Evolutionary conservation across 1,140 invertebrate species (phyloP).

Genomic region (Brachionus sp.): DNA sequence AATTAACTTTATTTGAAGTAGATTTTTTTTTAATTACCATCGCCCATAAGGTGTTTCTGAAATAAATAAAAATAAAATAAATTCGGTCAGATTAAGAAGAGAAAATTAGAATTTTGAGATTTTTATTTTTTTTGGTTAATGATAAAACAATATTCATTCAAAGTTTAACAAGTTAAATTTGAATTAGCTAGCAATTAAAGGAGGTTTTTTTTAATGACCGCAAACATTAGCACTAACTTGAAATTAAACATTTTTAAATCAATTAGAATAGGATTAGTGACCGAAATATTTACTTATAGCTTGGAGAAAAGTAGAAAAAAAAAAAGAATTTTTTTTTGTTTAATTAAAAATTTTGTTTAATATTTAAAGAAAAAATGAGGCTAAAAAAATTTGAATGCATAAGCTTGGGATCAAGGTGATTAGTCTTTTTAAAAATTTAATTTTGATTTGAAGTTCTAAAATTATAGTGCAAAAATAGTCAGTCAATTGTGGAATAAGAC

Average conservation of each 20-base stretch:
- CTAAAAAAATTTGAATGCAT: neutral
- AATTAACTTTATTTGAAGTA: too few species aligned
- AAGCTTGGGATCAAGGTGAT: neutral
- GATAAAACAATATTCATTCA: too few species aligned
- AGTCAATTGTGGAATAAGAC: neutral
- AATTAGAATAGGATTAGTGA: slow-evolving; percentile 4
- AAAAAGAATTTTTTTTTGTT: neutral
- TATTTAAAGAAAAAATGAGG: neutral
- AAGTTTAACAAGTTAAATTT: too few species aligned
- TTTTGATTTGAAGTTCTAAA: neutral
- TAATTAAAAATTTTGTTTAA: neutral
- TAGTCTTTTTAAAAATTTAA: neutral
- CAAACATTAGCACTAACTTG: neutral
- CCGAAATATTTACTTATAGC: neutral
- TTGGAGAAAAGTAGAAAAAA: neutral
- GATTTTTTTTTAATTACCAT: too few species aligned
- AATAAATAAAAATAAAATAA: too few species aligned
- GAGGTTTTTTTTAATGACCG: neutral
- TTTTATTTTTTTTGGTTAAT: too few species aligned
- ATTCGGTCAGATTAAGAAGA: too few species aligned
- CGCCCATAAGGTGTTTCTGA: too few species aligned
- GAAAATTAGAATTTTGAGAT: too few species aligned
- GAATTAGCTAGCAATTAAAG: too few species aligned
- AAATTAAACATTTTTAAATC: neutral
- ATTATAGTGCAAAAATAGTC: neutral